These are phyloP conservation scores for Phalacrocorax carbo DNA, from an alignment of 2,113 vertebrate species.

Conservation along the genomic window DNA sequence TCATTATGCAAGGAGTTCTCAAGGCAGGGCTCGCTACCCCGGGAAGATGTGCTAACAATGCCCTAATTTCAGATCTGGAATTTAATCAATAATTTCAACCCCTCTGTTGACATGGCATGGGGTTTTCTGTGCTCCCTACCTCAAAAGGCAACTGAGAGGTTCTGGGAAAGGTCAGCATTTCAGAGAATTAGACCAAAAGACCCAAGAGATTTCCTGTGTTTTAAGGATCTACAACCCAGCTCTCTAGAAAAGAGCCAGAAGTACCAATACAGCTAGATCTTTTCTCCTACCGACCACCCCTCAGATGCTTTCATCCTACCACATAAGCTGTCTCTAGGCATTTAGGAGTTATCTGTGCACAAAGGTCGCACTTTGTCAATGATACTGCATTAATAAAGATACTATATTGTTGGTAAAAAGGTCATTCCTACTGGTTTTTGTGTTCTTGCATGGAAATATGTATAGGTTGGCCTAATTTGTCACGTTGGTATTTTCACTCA, in stretches of 20 bases:
- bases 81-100: neutral
- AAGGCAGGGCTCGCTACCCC: fast-evolving
- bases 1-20: neutral
- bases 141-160: neutral
- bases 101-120: neutral
- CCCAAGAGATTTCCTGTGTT: neutral
- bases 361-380: neutral
- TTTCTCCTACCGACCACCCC: neutral
- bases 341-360: neutral
- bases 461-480: neutral
- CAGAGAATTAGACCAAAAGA: neutral
- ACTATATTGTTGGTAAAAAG: neutral
- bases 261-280: neutral
- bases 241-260: neutral
- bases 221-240: neutral
- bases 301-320: neutral
- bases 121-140: neutral
- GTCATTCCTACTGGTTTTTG: neutral
- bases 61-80: neutral
- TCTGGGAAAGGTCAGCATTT: neutral
- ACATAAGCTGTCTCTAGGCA: neutral
- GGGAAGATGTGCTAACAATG: neutral
- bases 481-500: neutral
- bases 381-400: neutral
- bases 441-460: neutral